phyloP scores from a whole-genome alignment of 2,888 invertebrate genomes.

The Plemyria rubiginata region DNA sequence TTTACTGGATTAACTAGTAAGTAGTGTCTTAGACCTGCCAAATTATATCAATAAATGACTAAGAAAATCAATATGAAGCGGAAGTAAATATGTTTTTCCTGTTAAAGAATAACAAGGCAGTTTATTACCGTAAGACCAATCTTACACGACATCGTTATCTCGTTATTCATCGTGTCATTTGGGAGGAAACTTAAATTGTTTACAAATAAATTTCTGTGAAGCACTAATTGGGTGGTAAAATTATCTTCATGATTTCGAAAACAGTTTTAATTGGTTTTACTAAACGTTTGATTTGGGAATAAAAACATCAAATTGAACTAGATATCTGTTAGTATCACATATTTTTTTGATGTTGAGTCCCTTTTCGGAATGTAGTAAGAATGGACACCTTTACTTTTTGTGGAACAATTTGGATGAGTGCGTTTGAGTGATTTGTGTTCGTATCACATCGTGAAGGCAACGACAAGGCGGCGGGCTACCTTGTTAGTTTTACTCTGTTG shows the following conservation, averaged over 20 bases:
- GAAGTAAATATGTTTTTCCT: too few relatives aligned
- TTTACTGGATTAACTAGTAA: too few relatives aligned
- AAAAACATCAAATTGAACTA: too few relatives aligned
- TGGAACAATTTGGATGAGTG: slow-evolving; percentile 20
- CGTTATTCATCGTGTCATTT: not conserved
- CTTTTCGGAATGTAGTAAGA: not conserved
- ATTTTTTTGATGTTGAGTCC: not conserved
- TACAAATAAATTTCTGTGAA: not conserved
- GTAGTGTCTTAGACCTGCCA: too few relatives aligned
- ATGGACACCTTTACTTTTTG: slow-evolving; percentile 9
- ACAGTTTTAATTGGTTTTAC: not conserved
- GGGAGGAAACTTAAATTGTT: not conserved
- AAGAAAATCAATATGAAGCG: too few relatives aligned
- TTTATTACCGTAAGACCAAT: too few relatives aligned
- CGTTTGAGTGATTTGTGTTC: slow-evolving; percentile 61
- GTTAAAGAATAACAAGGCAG: too few relatives aligned
- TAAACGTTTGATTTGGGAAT: too few relatives aligned
- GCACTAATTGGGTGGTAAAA: not conserved
- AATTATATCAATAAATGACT: too few relatives aligned
- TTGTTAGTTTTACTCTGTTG: slow-evolving; percentile 66
- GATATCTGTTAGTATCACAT: too few relatives aligned
- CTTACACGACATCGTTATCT: not conserved
- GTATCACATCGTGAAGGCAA: slow-evolving; percentile 55
- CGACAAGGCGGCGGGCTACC: slow-evolving; percentile 62
- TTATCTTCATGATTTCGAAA: not conserved